Base-by-base conservation (phyloP, 2,113 vertebrate genomes). In the Calyptomena viridis region DNA sequence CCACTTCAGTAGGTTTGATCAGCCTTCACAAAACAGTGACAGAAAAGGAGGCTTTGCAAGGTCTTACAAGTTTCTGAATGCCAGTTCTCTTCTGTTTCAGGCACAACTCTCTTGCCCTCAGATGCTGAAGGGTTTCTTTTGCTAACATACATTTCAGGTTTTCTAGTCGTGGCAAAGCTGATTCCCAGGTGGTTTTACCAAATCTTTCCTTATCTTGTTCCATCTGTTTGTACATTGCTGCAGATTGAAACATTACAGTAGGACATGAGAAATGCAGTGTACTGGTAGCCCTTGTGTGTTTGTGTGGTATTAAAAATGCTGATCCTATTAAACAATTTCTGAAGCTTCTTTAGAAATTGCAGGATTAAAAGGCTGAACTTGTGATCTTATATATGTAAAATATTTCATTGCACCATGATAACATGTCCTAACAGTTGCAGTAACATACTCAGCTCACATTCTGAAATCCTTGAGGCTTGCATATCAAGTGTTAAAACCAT, bases 221-320 rank as follows among this genome's bases (percentile, higher is more conserved):
- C 99, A 99, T 99, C 92, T 99, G 98, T 95, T 98, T 99, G 83
- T 98, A 93, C 99, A 99, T 99, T 82, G 97, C 99, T 99, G 96
- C 31, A 40, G 44, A 92, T 78, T 44, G 39, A 89, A 87, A 93
- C 58, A 81, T 14, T 35, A 33, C 39, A 92, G 18, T 24, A 87
- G 71, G 31, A 86, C 12, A 76, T 30, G 12, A 95, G 73, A 94
- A 91, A 91, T 40, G 10, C 40, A 71, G 71, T 27, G 39, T 27
- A 82, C 6, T 53, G 52, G 77, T 2, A 89, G n/a, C 46, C 17
- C 33, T 47, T 22, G 27, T 64, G 31, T 37, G 13, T 73, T 87
- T 64, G 64, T 81, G n/a, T 33, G 81, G 35, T 39, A 63, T 47
- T 58, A 76, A 90, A 91, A 86, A 84, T 13, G 12, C n/a, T 86